Conservation (phyloP, 2,888 invertebrate species). For the Melipona bicolor region DNA sequence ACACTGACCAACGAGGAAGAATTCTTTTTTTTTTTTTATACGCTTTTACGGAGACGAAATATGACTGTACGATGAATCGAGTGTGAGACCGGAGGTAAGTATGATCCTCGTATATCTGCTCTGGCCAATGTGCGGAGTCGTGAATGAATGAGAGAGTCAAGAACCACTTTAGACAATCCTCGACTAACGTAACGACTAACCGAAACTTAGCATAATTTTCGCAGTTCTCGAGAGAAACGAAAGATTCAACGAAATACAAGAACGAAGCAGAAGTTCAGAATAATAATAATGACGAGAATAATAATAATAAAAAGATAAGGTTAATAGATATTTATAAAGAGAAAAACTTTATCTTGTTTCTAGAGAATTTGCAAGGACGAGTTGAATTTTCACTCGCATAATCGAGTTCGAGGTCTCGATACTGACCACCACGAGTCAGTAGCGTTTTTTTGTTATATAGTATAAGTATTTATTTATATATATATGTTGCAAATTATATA, state of each 20-base stretch:
- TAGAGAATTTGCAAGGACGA: constrained; percentile 5
- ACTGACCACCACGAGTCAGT: constrained; percentile 3
- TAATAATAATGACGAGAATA: not conserved
- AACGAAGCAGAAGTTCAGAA: not conserved
- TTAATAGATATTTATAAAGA: constrained; percentile 57
- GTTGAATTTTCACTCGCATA: constrained; percentile 12
- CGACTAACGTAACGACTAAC: constrained; percentile 14
- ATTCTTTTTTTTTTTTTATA: constrained; percentile 32
- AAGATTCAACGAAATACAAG: not conserved
- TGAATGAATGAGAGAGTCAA: constrained; percentile 14
- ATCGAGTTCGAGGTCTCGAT: constrained; percentile 36
- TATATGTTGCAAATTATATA: constrained; percentile 62
- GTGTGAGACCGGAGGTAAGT: constrained; percentile 38
- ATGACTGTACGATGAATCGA: constrained; percentile 21
- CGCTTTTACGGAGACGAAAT: constrained; percentile 33
- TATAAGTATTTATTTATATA: constrained; percentile 67
- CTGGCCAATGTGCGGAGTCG: not conserved
- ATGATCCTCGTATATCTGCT: constrained; percentile 20
- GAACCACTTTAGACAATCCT: constrained; percentile 30
- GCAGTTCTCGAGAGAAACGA: not conserved
- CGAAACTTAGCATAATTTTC: constrained; percentile 30
- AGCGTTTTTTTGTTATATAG: constrained; percentile 61
- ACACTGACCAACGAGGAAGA: not conserved
- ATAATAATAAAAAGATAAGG: constrained; percentile 39
- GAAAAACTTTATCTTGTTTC: constrained; percentile 47